A percentile compares a stretch with the other conserved stretches of the same genome.
These are phyloP conservation scores for Tetranychus piercei DNA, from an alignment of 2,888 invertebrate species.

Conservation along the genomic window DNA sequence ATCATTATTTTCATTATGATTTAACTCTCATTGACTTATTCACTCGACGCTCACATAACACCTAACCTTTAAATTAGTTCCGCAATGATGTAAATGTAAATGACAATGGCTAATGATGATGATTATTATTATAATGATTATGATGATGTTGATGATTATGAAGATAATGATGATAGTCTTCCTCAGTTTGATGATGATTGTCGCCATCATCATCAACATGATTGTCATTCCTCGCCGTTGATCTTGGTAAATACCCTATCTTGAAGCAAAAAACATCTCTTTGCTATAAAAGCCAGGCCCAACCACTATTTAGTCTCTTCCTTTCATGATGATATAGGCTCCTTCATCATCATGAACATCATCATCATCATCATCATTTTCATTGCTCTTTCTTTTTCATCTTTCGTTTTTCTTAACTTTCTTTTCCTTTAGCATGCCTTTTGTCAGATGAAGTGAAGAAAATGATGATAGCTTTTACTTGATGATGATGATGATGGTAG, in stretches of 20 bases:
- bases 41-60: not conserved
- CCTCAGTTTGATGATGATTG: not conserved
- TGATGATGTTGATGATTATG: not conserved
- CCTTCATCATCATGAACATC: not conserved
- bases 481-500: not conserved
- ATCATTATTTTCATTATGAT: too few species aligned
- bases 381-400: not conserved
- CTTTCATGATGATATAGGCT: not conserved
- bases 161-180: not conserved
- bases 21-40: not conserved
- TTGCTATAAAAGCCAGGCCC: not conserved
- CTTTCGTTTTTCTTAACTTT: not conserved
- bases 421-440: not conserved
- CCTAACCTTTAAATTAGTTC: constrained; percentile 1
- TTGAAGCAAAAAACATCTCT: not conserved
- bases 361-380: not conserved
- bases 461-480: not conserved
- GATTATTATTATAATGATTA: not conserved
- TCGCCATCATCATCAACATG: not conserved
- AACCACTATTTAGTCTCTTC: not conserved
- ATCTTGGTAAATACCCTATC: not conserved
- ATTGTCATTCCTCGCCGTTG: not conserved
- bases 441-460: not conserved
- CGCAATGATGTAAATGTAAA: not conserved
- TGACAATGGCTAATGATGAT: not conserved